These are phyloP conservation scores for Pipistrellus nathusii DNA, from an alignment of 2,797 vertebrate species.

Conservation along the genomic window DNA sequence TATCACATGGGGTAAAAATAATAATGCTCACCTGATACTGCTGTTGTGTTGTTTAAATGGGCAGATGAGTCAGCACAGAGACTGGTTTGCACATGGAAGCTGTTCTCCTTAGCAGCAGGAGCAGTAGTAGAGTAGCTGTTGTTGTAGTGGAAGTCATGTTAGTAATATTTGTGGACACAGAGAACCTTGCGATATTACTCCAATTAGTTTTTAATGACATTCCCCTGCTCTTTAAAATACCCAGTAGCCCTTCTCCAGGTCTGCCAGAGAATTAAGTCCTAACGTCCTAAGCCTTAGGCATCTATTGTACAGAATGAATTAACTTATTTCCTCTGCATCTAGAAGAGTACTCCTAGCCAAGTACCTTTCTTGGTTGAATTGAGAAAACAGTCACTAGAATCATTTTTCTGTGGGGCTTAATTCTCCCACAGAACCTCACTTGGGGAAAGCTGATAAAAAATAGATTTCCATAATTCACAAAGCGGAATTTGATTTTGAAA, in stretches of 20 bases:
- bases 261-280: conserved; percentile 26
- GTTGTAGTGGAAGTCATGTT: not conserved
- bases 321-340: conserved; percentile 22
- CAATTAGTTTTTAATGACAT: not conserved
- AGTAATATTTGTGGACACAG: not conserved
- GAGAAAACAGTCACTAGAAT: not conserved
- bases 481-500: conserved; percentile 60
- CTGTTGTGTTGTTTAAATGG: not conserved
- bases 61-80: not conserved
- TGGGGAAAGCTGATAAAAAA: conserved; percentile 34
- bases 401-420: conserved; percentile 56
- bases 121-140: not conserved
- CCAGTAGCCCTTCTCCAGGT: not conserved
- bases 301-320: not conserved
- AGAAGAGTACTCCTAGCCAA: not conserved
- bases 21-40: not conserved
- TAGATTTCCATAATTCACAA: conserved; percentile 56
- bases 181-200: not conserved
- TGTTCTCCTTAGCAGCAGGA: not conserved
- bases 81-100: not conserved
- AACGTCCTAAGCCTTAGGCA: not conserved
- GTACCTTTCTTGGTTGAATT: conserved; percentile 13
- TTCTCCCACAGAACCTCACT: conserved; percentile 22
- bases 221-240: not conserved
- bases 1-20: not conserved